These are phyloP conservation scores for Pseudotriccus pelzelni DNA, from an alignment of 2,797 vertebrate genomes.

Conservation along the genomic window DNA sequence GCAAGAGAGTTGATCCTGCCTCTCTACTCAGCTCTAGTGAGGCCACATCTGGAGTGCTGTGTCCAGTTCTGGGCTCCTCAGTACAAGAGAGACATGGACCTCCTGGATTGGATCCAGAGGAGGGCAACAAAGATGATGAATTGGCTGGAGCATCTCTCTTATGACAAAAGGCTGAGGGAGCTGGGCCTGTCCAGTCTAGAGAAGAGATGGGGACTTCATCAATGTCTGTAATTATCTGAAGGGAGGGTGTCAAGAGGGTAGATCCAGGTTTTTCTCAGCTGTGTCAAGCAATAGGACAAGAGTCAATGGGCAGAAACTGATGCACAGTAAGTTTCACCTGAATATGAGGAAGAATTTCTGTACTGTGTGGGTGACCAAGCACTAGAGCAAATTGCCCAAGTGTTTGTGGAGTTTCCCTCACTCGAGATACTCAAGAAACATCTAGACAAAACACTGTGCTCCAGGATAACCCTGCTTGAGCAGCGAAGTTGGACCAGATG, in stretches of 20 bases:
- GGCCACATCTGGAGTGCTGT: background rate
- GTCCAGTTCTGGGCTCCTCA: background rate
- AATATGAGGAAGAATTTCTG: background rate
- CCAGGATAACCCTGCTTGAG: background rate
- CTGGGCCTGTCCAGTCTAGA: background rate
- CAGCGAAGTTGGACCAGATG: background rate
- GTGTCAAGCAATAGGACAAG: background rate
- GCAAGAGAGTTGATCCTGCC: background rate
- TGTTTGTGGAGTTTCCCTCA: background rate
- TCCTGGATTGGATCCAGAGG: too few relatives aligned
- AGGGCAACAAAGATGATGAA: background rate
- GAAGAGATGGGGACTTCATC: background rate
- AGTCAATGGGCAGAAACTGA: background rate
- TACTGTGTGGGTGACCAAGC: background rate
- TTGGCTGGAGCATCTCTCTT: background rate
- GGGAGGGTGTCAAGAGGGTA: background rate
- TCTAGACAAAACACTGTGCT: background rate
- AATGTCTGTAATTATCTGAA: too few relatives aligned
- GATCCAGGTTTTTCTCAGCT: background rate
- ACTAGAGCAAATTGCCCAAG: background rate
- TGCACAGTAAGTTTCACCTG: background rate
- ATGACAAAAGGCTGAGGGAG: accelerated
- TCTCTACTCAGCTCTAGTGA: background rate
- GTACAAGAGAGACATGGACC: too few relatives aligned
- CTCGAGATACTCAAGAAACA: background rate